Evolutionary conservation across 2,113 vertebrate genomes (phyloP), one percentile per base, ranked within the genome.

Genomic region (Geococcyx californianus): DNA sequence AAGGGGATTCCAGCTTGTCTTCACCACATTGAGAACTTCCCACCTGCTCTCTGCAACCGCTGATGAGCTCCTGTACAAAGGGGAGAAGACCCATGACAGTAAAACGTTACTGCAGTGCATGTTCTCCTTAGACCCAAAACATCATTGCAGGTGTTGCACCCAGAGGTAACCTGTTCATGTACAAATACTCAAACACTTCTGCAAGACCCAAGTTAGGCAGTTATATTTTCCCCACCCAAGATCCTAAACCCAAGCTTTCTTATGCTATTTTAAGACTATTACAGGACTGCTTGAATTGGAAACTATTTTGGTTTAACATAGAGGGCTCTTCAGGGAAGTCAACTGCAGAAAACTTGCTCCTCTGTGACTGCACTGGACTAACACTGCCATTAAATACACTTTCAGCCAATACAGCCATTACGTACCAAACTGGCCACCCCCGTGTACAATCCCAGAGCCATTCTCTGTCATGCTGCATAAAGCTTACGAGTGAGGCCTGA

Each of bases 1-100:
- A 36, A 73, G 68, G n/a, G 66, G 69, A 85, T 87, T 87, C 92
- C 95, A 94, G 63, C 84, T 44, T 88, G 90, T 87, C 88, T 88
- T 68, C 84, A 74, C 60, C 44, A 89, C 73, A 81, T 91, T 78
- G 67, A 13, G 42, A 76, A 67, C 69, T 26, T 42, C 11, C 60
- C 84, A 91, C 73, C 83, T 80, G 76, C 66, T 87, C 60, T 23
- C 77, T 44, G 36, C 24, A 51, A 67, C 59, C 59, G 51, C 42
- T 85, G 33, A 51, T 40, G 31, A 58, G 77, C 60, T 88, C 69
- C 54, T 24, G 47, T 4, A 42, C 67, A 59, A 40, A 69, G 38
- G n/a, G 13, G n/a, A 86, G 42, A 70, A 86, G 59, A 68, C 26
- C 36, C 69, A 42, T 0, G 0, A 17, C 38, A 74, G 21, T 1